A percentile compares a stretch with the other conserved stretches of the same genome.
phyloP scores from a whole-genome alignment of 2,888 invertebrate genomes.

The Gisinianus flammeolus region DNA sequence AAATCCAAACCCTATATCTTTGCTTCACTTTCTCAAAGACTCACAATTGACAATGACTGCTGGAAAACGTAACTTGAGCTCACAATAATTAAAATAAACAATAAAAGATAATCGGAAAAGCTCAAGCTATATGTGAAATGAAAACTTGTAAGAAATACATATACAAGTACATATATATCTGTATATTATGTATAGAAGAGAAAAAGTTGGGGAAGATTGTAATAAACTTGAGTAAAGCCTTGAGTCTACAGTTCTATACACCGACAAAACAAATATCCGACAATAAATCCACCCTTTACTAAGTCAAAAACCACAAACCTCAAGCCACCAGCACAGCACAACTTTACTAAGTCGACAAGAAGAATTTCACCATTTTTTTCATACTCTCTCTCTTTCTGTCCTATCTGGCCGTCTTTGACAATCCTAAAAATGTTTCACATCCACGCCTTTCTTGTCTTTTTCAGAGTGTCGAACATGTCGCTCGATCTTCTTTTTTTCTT shows the following conservation, averaged over 20 bases:
- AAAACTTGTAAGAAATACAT: too few species aligned
- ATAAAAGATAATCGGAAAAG: background rate
- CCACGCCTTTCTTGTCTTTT: constrained; percentile 12
- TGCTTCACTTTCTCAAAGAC: too few species aligned
- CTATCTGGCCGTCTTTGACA: background rate
- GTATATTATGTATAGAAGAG: too few species aligned
- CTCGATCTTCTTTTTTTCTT: background rate
- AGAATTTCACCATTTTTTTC: background rate
- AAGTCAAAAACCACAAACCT: background rate
- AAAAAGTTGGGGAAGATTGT: too few species aligned
- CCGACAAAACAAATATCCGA: background rate
- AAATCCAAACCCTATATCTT: background rate
- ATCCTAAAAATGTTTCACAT: constrained; percentile 17
- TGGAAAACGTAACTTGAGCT: background rate
- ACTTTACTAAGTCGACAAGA: background rate
- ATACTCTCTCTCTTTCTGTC: background rate
- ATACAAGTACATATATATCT: too few species aligned
- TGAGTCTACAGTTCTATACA: background rate
- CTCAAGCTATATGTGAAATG: background rate
- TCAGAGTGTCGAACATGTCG: background rate
- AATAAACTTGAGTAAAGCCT: background rate
- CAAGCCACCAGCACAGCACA: background rate
- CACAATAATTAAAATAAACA: background rate
- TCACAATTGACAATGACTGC: too few species aligned
- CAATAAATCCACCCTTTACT: background rate